These are phyloP conservation scores for Bungarus multicinctus DNA, from an alignment of 2,113 vertebrate species.

Conservation along the genomic window DNA sequence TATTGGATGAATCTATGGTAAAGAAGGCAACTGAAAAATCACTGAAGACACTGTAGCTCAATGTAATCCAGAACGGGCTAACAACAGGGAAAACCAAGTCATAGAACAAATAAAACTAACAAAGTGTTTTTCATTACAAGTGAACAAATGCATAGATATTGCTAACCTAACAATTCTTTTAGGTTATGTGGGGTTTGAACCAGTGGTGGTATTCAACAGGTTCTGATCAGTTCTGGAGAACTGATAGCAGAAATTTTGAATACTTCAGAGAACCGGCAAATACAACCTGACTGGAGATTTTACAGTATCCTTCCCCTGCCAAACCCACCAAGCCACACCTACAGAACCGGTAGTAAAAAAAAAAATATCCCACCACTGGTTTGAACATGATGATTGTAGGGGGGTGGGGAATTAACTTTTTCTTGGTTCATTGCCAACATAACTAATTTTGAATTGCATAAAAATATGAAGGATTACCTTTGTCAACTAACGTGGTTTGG, in stretches of 20 bases:
- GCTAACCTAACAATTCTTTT: background rate
- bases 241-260: no score
- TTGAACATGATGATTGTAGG: background rate
- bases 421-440: background rate
- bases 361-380: no score
- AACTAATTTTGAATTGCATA: background rate
- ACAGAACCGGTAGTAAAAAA: no score
- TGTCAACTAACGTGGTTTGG: background rate
- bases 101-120: background rate
- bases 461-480: background rate
- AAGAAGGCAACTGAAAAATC: background rate
- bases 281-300: no score
- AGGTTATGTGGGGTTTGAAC: background rate
- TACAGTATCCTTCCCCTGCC: no score
- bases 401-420: background rate
- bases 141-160: background rate
- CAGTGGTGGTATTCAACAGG: no score
- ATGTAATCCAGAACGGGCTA: background rate
- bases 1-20: background rate
- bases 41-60: background rate
- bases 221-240: no score
- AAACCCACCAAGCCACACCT: no score
- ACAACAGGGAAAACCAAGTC: background rate
- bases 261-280: no score
- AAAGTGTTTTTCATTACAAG: background rate